phyloP scores from a whole-genome alignment of 2,113 vertebrate genomes.

The human (Homo sapiens) region GRCh38 chr1:214136501-214137000 shows the following conservation, averaged over 20 bases:
- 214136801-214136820: slow-evolving; percentile 73
- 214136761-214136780: slow-evolving; percentile 81
- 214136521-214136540: slow-evolving; percentile 39
- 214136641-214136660: slow-evolving; percentile 90
- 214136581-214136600: slow-evolving; percentile 88
- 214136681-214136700: slow-evolving; percentile 87
- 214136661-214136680: slow-evolving; percentile 90
- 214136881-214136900: slow-evolving; percentile 77
- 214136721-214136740: slow-evolving; percentile 83
- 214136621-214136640: slow-evolving; percentile 89
- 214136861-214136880: slow-evolving; percentile 81
- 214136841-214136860: slow-evolving; percentile 78
- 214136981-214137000: slow-evolving; percentile 64
- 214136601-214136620: slow-evolving; percentile 91
- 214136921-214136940: slow-evolving; percentile 73
- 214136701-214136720: slow-evolving; percentile 82
- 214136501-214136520: slow-evolving; percentile 79
- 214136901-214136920: slow-evolving; percentile 67
- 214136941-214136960: slow-evolving; percentile 78
- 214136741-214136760: slow-evolving; percentile 81
- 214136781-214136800: slow-evolving; percentile 80
- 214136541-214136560: slow-evolving; percentile 84
- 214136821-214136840: slow-evolving; percentile 75
- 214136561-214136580: slow-evolving; percentile 86
- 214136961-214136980: slow-evolving; percentile 76